Evolutionary conservation across 2,888 invertebrate species (phyloP).

Genomic region (Macrosiphum euphorbiae): DNA sequence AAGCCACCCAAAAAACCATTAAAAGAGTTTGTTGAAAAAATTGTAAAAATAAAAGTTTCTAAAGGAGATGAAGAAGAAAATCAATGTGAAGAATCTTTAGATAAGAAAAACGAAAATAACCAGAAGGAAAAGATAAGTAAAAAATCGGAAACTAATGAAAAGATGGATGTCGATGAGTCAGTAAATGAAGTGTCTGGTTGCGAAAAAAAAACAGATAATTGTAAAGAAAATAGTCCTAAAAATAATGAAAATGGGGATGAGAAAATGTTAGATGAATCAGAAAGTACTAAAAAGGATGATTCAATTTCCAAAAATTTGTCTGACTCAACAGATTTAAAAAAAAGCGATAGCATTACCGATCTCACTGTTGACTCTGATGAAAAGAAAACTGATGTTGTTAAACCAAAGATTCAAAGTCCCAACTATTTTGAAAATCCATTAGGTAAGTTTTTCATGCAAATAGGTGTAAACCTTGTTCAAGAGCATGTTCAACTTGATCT

Average conservation of each 20-base stretch:
- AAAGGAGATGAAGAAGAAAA: conserved; percentile 69
- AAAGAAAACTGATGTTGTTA: conserved; percentile 65
- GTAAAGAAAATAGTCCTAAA: conserved; percentile 69
- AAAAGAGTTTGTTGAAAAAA: conserved; percentile 79
- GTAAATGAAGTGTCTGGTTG: conserved; percentile 67
- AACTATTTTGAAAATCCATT: conserved; percentile 89
- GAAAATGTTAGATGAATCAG: conserved; percentile 66
- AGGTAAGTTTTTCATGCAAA: conserved; percentile 91
- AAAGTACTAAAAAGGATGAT: conserved; percentile 68
- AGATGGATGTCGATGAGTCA: conserved; percentile 72
- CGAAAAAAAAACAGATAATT: conserved; percentile 68
- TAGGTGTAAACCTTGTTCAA: conserved; percentile 91
- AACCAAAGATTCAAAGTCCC: conserved; percentile 72
- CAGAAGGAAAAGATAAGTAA: conserved; percentile 72
- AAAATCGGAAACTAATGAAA: conserved; percentile 72
- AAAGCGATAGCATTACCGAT: conserved; percentile 65
- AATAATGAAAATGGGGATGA: conserved; percentile 65
- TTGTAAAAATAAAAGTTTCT: conserved; percentile 70
- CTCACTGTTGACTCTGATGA: conserved; percentile 65
- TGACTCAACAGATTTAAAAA: conserved; percentile 66
- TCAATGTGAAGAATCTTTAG: conserved; percentile 72
- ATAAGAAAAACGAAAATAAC: conserved; percentile 72
- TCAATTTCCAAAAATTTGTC: conserved; percentile 66
- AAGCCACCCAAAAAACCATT: conserved; percentile 86
- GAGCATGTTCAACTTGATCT: conserved; percentile 95